Evolutionary conservation across 2,113 vertebrate genomes (phyloP), one percentile per base, ranked within the genome.

Genomic region (Bubo blakistoni): DNA sequence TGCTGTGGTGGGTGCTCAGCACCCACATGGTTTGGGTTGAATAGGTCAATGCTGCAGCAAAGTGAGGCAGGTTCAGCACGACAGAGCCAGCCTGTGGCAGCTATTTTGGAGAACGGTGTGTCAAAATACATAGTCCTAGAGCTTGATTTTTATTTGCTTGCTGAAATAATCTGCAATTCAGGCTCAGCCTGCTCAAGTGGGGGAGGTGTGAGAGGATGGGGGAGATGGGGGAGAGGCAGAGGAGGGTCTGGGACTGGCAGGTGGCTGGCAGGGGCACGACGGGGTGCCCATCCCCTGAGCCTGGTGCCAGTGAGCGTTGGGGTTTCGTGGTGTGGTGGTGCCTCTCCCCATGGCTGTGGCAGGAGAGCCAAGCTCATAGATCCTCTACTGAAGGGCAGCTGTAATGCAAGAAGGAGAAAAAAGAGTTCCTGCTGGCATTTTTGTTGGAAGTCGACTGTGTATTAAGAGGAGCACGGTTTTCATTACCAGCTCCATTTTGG

Each of bases 371-470:
- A 49, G 40, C 80, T 19, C 2, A 0, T 5, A 79, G 67, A 57
- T 46, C 63, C 79, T 61, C 80, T 32, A 57, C 77, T 65, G 88
- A 65, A 0, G 5, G 87, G 73, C 65, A 57, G 96, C 70, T 51
- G 61, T 21, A 17, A 27, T 2, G 24, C 69, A 73, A 17, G n/a
- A 22, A 76, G 84, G 69, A 90, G 78, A 65, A 89, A 72, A 91
- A 96, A 90, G 88, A 27, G 71, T 61, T 94, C 94, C 92, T 70
- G 79, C 92, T 95, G 95, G 74, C 90, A 77, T 94, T 97, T 95
- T 54, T 77, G 88, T 85, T 94, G 93, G 88, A 94, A 93, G 88
- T 77, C 6, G 11, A 20, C 88, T 86, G 66, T 51, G 63, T 61
- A 76, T 92, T 83, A 96, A 94, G 82, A 38, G 63, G 63, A 96